phyloP scores from a whole-genome alignment of 2,113 vertebrate species.

The Leiothrix lutea region DNA sequence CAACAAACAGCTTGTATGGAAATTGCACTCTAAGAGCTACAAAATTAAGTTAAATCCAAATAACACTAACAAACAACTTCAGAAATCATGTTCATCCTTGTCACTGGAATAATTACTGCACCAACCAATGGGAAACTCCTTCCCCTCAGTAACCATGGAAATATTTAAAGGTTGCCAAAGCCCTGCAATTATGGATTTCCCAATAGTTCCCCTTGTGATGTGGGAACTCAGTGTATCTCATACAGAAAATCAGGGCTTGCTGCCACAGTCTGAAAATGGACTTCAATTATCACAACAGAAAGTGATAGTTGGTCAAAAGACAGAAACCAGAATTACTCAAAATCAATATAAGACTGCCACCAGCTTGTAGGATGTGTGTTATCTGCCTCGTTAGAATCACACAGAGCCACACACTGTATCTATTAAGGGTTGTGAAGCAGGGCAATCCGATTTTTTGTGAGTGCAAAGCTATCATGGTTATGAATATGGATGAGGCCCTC shows the following conservation, averaged over 20 bases:
- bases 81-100: constrained; percentile 10
- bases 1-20: not conserved
- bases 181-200: constrained; percentile 23
- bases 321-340: not conserved
- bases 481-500: constrained; percentile 1
- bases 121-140: constrained; percentile 6
- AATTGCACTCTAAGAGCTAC: not conserved
- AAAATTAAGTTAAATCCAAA: constrained; percentile 8
- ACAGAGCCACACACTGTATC: not conserved
- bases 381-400: not conserved
- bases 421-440: not conserved
- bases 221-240: not conserved
- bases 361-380: not conserved
- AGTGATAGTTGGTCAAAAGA: not conserved
- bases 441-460: not conserved
- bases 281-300: constrained; percentile 27
- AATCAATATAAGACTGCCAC: constrained; percentile 22
- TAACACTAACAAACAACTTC: constrained; percentile 4
- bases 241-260: not conserved
- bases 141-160: constrained; percentile 39
- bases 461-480: not conserved
- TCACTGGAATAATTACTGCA: not conserved
- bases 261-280: not conserved
- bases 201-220: not conserved
- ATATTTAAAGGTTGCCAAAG: constrained; percentile 14